Evolutionary conservation across 1,140 invertebrate species (phyloP), one percentile per base, ranked within the genome.

Genomic region (Hydropsyche tenuis): DNA sequence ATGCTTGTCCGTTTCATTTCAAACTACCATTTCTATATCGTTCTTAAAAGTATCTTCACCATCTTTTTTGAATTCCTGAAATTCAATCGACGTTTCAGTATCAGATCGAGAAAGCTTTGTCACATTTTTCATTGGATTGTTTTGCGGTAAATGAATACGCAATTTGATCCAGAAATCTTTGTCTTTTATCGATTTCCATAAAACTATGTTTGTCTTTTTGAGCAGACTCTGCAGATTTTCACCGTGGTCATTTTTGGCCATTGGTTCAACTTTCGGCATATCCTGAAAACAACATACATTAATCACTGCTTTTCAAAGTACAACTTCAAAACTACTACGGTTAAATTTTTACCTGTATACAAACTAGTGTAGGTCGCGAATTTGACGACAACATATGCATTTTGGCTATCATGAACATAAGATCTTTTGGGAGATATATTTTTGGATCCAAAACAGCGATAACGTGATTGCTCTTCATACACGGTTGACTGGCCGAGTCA

Each of bases 391-490:
- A 71, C 23, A 81, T 80, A 5, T 81, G 77, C 56, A 85, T 78
- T 75, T 85, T 83, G 0, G 80, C 75, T 68, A 85, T 78, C 43
- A 81, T 80, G 0, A 79, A 78, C 37, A 82, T 81, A 77, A 85
- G 80, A 78, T 85, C 82, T 75, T 78, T 79, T 48, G 83, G 78
- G 5, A 80, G 74, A 79, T 82, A 80, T 75, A 83, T 83, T 71
- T 80, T 77, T n/a, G 84, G 84, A 25, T 84, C 85, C 74, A 85
- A 48, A 56, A 85, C 83, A 6, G 80, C 82, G 68, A 85, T 81
- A 66, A 84, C 73, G 27, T 82, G 80, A 1, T 83, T 81, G 45
- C 83, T 81, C 5, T 81, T 80, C 0, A 66, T 27, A 72, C 77
- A 76, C 75, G 81, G 30, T 20, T 80, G 48, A 65, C 53, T 20